Base-by-base conservation (phyloP, 2,888 invertebrate species). In the Protophormia terraenovae region DNA sequence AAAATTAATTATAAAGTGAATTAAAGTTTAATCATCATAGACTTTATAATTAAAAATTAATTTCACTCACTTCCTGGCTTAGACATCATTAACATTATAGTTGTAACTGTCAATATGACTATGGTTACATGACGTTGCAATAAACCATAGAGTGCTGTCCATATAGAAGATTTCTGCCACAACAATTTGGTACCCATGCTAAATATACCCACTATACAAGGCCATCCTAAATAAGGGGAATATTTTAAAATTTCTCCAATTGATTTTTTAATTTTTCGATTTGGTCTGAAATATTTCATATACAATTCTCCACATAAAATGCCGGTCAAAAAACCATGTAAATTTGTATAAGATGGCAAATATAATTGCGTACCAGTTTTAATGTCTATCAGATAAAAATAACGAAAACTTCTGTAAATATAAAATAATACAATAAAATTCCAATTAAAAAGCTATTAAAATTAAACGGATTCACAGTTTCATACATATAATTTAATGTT, bases 91-190 rank as follows among this genome's bases (percentile, higher is more conserved):
- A 90, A 86, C 24, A 89, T 85, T 3, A 92, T 82, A 12, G 88
- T 89, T 0, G 89, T 86, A 1, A 89, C 90, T 27, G 92, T 90
- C 12, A 84, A 5, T 24, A 91, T 89, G 1, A 93, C 38, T 7
- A 90, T 90, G 89, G 93, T 93, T 6, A 92, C 55, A 86, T 92
- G 92, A 86, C 91, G 92, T 58, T 91, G 91, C 0, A 92, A 67
- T 0, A 91, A 90, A 71, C 92, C 92, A 86, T 93, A 93, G 0
- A 93, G 29, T 0, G 92, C 92, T n/a, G 92, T 87, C 89, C 90
- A 90, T 35, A 93, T 73, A 1, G 91, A 90, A 0, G 93, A 90
- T 45, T 90, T 89, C 6, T 91, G 87, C 32, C 86, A 87, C 35
- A 93, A 92, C 72, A 93, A 89, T 10, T 89, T 87, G 7, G 80